Percentiles rank a stretch among this genome's conserved stretches.
These are phyloP conservation scores for Entomobrya proxima DNA, from an alignment of 2,888 invertebrate genomes.

Conservation along the genomic window DNA sequence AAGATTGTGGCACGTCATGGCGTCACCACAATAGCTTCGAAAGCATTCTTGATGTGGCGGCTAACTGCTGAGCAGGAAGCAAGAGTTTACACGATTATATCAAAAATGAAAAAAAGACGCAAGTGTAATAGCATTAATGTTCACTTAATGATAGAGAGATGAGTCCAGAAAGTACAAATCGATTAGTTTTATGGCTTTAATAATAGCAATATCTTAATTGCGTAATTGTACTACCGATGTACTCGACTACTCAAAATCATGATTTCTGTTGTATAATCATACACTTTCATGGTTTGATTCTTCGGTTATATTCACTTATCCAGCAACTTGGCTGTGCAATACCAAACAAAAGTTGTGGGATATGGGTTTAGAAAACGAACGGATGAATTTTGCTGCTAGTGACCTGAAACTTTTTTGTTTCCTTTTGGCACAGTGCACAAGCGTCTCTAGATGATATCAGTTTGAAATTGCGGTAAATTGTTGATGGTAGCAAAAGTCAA, in stretches of 20 bases:
- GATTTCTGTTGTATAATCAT: background rate
- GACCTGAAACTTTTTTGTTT: background rate
- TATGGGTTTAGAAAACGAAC: constrained; percentile 14
- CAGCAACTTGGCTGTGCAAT: background rate
- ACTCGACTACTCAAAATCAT: constrained; percentile 32
- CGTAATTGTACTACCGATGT: constrained; percentile 49
- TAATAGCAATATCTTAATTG: constrained; percentile 61
- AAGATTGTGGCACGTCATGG: constrained; percentile 6
- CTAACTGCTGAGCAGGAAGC: constrained; percentile 55
- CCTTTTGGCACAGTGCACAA: background rate
- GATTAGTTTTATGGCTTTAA: constrained; percentile 58
- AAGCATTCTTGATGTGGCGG: constrained; percentile 3
- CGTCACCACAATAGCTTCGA: constrained; percentile 9
- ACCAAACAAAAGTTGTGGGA: constrained; percentile 32
- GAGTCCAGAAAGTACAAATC: constrained; percentile 48
- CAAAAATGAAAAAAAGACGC: constrained; percentile 28
- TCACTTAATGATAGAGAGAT: constrained; percentile 45
- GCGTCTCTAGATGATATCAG: constrained; percentile 32
- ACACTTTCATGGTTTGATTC: constrained; percentile 14
- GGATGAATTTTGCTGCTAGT: background rate
- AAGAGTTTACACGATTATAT: constrained; percentile 25
- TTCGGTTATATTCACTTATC: background rate
- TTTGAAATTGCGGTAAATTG: constrained; percentile 44
- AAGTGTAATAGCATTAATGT: constrained; percentile 49
- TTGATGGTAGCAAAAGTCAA: constrained; percentile 33